A percentile compares a stretch with the other conserved stretches of the same genome.
Evolutionary conservation across 2,797 vertebrate genomes (phyloP).

Genomic region (Adelosebastes latens): DNA sequence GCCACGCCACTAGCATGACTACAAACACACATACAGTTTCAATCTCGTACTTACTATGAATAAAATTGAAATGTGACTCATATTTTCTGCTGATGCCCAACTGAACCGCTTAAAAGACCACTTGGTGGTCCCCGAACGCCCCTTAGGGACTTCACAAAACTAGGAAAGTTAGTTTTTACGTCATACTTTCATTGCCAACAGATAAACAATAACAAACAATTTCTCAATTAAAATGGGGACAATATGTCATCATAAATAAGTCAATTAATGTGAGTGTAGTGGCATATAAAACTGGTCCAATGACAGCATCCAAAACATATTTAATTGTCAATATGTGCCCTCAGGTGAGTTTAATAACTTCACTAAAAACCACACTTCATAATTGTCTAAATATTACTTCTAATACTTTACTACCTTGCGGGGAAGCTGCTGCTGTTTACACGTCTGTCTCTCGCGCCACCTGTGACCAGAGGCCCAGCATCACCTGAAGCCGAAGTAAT

Average conservation of each 20-base stretch:
- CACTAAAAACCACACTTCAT: constrained; percentile 38
- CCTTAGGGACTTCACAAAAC: neutral
- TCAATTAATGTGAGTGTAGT: constrained; percentile 24
- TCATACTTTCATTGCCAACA: neutral
- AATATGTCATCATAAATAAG: constrained; percentile 10
- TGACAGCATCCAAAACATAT: constrained; percentile 21
- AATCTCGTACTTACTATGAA: neutral
- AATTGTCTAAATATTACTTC: constrained; percentile 53
- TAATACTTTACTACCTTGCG: constrained; percentile 27
- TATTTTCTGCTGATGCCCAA: neutral
- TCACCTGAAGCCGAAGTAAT: constrained; percentile 22
- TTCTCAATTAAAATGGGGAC: constrained; percentile 24
- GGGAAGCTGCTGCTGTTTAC: constrained; percentile 4
- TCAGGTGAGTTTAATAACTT: constrained; percentile 58
- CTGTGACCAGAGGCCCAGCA: constrained; percentile 1
- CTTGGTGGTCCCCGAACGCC: neutral
- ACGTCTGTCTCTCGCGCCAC: neutral
- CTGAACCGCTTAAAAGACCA: neutral
- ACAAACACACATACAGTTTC: neutral
- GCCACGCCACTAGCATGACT: neutral
- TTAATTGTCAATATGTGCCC: constrained; percentile 34
- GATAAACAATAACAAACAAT: constrained; percentile 29
- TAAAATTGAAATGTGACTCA: neutral
- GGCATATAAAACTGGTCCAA: constrained; percentile 2
- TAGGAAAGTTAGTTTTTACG: constrained; percentile 17